Evolutionary conservation across 2,113 vertebrate species (phyloP), one percentile per base, ranked within the genome.

Genomic region (Perca fluviatilis): DNA sequence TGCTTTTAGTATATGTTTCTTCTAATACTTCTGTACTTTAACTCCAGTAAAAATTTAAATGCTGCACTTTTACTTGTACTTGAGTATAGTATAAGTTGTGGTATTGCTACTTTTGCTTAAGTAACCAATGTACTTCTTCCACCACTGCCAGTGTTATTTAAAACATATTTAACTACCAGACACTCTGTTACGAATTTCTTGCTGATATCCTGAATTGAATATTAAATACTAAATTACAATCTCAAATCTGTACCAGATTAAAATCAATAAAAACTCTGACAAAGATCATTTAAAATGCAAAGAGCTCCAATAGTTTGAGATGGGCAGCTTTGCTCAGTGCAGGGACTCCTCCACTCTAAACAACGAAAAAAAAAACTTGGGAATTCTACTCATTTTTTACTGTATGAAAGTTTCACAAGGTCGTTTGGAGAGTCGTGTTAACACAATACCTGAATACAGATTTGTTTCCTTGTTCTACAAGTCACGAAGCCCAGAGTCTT

Each of bases 381-480:
- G 51, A 68, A 83, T 82, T 63, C 84, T 69, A 84, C 84, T 92
- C 90, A 94, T 95, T 95, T 94, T 94, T 95, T 95, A 92, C 90
- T 82, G 84, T 91, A 87, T 88, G 87, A 94, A 95, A 96, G 93
- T 96, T 95, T 95, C 74, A 84, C 95, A 96, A 96, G 95, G 95
- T 96, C 94, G 91, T 94, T 90, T 62, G 70, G 88, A 88, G 92
- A 94, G 90, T 91, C 76, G 58, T 74, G 91, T 90, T 85, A 92
- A 91, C 87, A 91, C 93, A 94, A 93, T 71, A 90, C 80, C 88
- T 86, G 94, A 90, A 95, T 95, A 94, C 94, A 94, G 92, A 95
- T 95, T 88, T 86, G 80, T 92, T 94, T 94, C 91, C 93, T 93
- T 95, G 94, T 95, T 95, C 89, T 91, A 94, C 91, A 93, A 95